Evolutionary conservation across 2,888 invertebrate species (phyloP).

Genomic region (Leptinotarsa juncta): DNA sequence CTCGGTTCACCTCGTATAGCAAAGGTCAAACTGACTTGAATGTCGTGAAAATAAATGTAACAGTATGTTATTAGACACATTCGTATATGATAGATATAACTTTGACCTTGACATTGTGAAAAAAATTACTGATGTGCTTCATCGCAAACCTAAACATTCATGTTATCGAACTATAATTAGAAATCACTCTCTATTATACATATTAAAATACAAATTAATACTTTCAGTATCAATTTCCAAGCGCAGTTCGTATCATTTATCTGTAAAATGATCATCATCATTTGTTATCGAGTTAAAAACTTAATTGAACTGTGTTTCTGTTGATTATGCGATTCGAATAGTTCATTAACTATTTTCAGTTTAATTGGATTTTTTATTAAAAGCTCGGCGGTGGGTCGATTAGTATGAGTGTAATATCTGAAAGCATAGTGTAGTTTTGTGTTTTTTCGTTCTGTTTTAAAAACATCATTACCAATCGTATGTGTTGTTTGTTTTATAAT

Average conservation of each 20-base stretch:
- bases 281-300: conserved; percentile 1
- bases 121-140: not conserved
- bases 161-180: conserved; percentile 1
- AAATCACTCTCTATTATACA: not conserved
- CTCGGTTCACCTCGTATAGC: too few relatives aligned
- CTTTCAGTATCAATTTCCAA: not conserved
- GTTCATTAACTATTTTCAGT: conserved; percentile 14
- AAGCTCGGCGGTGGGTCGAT: not conserved
- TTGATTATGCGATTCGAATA: conserved; percentile 5
- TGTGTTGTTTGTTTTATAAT: not conserved
- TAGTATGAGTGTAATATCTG: not conserved
- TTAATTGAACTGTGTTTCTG: conserved; percentile 11
- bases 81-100: not conserved
- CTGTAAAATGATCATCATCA: not conserved
- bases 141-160: not conserved
- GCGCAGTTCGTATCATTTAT: not conserved
- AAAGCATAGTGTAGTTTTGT: not conserved
- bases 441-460: not conserved
- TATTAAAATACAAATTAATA: not conserved
- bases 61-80: not conserved
- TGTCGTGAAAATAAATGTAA: too few relatives aligned
- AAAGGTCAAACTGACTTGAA: too few relatives aligned
- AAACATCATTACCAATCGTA: not conserved
- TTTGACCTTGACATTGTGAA: not conserved
- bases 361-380: conserved; percentile 3